Evolutionary conservation across 2,113 vertebrate genomes (phyloP).

Genomic region (Equus quagga): DNA sequence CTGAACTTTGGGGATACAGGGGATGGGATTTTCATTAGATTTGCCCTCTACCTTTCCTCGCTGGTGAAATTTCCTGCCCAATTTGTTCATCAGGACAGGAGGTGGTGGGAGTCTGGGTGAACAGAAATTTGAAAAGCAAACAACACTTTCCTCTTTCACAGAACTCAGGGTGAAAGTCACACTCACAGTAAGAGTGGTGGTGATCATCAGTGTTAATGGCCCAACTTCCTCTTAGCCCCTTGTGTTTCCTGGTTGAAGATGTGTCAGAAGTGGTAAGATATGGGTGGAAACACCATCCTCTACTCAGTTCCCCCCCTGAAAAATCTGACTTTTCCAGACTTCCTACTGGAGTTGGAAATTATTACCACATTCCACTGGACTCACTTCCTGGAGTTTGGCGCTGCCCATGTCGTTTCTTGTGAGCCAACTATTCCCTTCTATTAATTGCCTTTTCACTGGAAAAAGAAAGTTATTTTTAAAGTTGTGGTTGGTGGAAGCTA

Average conservation of each 20-base stretch:
- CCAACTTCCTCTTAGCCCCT: background rate
- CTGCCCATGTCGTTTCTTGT: background rate
- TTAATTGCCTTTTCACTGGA: background rate
- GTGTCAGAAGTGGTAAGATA: background rate
- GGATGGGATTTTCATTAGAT: background rate
- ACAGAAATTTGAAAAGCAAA: background rate
- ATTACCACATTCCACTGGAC: background rate
- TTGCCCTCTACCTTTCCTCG: background rate
- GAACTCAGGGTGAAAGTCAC: background rate
- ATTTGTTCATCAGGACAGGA: background rate
- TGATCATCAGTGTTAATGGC: too few species aligned
- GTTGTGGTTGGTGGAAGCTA: background rate
- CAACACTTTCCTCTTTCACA: background rate
- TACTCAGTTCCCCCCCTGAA: background rate
- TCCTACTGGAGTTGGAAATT: background rate
- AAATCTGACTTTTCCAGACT: background rate
- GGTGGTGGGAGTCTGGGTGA: background rate
- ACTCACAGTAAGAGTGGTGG: too few species aligned
- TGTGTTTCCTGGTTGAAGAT: background rate
- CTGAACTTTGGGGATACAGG: background rate
- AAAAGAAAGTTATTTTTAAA: background rate
- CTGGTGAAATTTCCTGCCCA: background rate
- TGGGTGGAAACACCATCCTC: background rate
- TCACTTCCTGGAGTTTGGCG: background rate
- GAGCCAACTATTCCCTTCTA: background rate